phyloP scores from a whole-genome alignment of 2,797 vertebrate species.

The Natrix natrix region DNA sequence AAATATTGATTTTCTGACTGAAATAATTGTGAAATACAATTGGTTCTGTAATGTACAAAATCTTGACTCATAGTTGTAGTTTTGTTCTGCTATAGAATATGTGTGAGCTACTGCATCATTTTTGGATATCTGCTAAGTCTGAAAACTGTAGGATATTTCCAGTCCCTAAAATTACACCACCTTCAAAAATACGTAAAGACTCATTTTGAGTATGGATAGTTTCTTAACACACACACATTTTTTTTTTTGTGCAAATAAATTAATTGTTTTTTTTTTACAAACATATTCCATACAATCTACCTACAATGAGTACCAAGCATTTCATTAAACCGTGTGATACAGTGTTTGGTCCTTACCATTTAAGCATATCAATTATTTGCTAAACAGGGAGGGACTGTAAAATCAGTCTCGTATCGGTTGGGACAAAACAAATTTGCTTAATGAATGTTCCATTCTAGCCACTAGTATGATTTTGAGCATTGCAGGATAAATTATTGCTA shows the following conservation, averaged over 20 bases:
- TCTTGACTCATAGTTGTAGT: constrained; percentile 22
- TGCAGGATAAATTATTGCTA: not conserved
- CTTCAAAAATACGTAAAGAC: not conserved
- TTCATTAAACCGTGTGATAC: not conserved
- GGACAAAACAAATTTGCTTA: not conserved
- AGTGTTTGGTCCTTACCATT: not conserved
- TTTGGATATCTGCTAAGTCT: not conserved
- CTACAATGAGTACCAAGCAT: not conserved
- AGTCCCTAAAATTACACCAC: not conserved
- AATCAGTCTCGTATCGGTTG: not conserved
- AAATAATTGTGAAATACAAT: constrained; percentile 47
- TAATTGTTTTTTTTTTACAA: not conserved
- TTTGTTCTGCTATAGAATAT: constrained; percentile 1
- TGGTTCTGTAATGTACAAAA: constrained; percentile 16
- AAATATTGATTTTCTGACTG: constrained; percentile 43
- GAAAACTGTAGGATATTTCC: not conserved
- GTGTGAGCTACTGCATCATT: not conserved
- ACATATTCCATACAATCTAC: not conserved
- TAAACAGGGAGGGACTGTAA: not conserved
- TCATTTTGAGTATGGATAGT: not conserved
- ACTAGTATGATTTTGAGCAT: not conserved
- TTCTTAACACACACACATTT: not conserved
- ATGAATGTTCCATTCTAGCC: not conserved
- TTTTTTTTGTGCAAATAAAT: not conserved
- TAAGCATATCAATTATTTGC: constrained; percentile 14